phyloP scores from a whole-genome alignment of 2,113 vertebrate genomes.

The Aegithalos caudatus region DNA sequence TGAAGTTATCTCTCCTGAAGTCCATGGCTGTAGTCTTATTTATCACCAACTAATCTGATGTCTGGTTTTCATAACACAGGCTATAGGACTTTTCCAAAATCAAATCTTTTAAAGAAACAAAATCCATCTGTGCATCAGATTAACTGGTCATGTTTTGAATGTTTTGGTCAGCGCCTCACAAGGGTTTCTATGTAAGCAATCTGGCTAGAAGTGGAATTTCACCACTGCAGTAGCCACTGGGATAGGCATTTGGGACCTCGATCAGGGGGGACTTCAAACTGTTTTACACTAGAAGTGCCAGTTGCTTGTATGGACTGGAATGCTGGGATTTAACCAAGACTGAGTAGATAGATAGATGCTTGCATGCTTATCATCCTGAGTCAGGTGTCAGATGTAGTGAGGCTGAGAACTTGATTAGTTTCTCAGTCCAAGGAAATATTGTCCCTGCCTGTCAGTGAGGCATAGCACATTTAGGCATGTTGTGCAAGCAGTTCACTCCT shows the following conservation, averaged over 20 bases:
- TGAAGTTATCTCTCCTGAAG: background rate
- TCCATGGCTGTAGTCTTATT: background rate
- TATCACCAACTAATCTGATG: background rate
- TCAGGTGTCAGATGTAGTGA: background rate
- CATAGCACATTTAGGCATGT: background rate
- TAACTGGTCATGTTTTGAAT: background rate
- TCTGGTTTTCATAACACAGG: background rate
- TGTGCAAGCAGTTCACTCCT: background rate
- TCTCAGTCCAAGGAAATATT: background rate
- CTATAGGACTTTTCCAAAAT: background rate
- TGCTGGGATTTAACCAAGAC: background rate
- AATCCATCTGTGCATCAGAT: background rate
- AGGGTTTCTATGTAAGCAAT: background rate
- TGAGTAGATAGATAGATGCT: background rate
- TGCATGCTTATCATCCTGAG: background rate
- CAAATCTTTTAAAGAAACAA: background rate
- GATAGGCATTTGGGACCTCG: accelerated
- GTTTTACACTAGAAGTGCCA: background rate
- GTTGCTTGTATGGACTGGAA: background rate
- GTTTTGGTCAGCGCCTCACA: background rate
- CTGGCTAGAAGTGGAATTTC: background rate
- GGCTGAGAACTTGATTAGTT: background rate
- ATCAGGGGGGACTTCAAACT: background rate
- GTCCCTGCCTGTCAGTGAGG: background rate
- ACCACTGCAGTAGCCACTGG: background rate